phyloP scores from a whole-genome alignment of 2,113 vertebrate species.

The Aythya baeri region DNA sequence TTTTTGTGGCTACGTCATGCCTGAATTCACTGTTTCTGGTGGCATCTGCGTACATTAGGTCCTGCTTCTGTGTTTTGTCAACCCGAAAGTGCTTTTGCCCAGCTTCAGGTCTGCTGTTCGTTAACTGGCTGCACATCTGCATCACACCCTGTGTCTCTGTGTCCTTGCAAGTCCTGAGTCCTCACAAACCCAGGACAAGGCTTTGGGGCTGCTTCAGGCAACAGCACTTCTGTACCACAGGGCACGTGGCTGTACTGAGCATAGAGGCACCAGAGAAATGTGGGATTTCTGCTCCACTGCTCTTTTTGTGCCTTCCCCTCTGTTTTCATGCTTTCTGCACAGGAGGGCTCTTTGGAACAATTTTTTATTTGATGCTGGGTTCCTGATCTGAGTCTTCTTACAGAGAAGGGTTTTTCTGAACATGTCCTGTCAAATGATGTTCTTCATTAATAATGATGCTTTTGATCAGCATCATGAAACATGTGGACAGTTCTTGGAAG shows the following conservation, averaged over 20 bases:
- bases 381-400: background rate
- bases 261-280: rapidly evolving
- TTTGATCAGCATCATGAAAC: background rate
- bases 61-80: background rate
- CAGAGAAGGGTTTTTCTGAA: background rate
- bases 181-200: background rate
- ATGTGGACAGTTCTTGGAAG: background rate
- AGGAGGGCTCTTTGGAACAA: background rate
- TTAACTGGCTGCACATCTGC: rapidly evolving
- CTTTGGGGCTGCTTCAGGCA: too few species aligned
- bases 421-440: background rate
- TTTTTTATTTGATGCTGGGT: background rate
- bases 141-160: background rate
- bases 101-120: background rate
- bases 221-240: background rate
- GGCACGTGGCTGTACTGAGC: too few species aligned
- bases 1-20: background rate
- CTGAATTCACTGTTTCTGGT: too few species aligned
- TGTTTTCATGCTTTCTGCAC: rapidly evolving
- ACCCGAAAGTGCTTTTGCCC: background rate
- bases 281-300: background rate
- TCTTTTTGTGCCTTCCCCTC: background rate
- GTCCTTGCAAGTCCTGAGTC: too few species aligned
- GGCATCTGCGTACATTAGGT: rapidly evolving
- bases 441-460: background rate